A percentile compares a stretch with the other conserved stretches of the same genome.
Conservation (phyloP, 2,888 invertebrate species). For the Agrotis exclamationis region DNA sequence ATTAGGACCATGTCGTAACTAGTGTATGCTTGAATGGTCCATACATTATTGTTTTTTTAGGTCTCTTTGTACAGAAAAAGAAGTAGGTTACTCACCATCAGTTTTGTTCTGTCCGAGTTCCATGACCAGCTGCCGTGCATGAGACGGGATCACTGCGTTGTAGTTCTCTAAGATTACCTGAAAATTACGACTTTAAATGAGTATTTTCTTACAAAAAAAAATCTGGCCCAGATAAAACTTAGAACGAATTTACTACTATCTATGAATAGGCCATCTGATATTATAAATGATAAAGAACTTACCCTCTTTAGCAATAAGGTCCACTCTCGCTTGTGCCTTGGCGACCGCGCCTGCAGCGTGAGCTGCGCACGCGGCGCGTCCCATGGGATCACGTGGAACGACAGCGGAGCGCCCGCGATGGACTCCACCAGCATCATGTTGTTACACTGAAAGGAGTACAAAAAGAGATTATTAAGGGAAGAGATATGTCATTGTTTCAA, state of each 20-base stretch:
- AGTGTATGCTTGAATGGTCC: not conserved
- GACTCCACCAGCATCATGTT: constrained; percentile 99
- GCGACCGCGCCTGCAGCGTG: constrained; percentile 95
- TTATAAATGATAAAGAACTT: not conserved
- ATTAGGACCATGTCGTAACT: not conserved
- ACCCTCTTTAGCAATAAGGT: constrained; percentile 91
- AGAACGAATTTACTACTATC: too few relatives aligned
- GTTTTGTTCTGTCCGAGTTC: constrained; percentile 95
- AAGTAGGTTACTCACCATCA: constrained; percentile 89
- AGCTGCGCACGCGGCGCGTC: constrained; percentile 98
- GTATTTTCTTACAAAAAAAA: not conserved
- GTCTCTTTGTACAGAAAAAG: not conserved
- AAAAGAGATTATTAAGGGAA: too few relatives aligned
- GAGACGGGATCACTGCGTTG: constrained; percentile 97
- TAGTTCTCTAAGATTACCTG: constrained; percentile 98
- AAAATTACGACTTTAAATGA: constrained; percentile 17
- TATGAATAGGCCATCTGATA: too few relatives aligned
- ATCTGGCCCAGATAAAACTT: too few relatives aligned
- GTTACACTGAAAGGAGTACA: constrained; percentile 94
- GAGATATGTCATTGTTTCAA: too few relatives aligned
- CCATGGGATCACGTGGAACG: constrained; percentile 99
- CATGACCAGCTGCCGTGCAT: constrained; percentile 98
- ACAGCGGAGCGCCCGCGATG: constrained; percentile 97
- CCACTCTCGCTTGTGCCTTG: constrained; percentile 96
- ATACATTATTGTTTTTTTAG: not conserved